Evolutionary conservation across 2,888 invertebrate genomes (phyloP).

Genomic region (Notodonta dromedarius): DNA sequence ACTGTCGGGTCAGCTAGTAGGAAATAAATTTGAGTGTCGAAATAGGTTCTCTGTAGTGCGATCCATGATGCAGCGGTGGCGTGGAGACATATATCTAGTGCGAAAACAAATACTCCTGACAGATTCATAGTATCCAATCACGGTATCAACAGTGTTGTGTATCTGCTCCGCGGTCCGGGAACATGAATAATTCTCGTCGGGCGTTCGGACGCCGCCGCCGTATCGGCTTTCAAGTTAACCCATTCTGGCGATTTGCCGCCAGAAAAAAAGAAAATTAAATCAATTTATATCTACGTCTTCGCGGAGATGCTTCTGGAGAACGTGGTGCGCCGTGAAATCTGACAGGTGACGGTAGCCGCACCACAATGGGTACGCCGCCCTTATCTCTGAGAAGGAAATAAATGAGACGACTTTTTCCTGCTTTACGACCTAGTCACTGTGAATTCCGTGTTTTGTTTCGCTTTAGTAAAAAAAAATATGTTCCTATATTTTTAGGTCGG

Average conservation of each 20-base stretch:
- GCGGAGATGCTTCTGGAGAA: constrained; percentile 30
- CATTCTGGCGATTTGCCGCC: constrained; percentile 21
- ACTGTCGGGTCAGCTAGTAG: no score
- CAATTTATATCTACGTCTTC: constrained; percentile 49
- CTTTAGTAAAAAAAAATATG: constrained; percentile 47
- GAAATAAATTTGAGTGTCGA: no score
- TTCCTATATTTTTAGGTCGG: constrained; percentile 35
- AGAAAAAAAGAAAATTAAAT: constrained; percentile 48
- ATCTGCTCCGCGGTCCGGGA: constrained; percentile 23
- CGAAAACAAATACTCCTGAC: constrained; percentile 31
- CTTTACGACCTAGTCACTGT: constrained; percentile 58
- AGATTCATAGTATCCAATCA: constrained; percentile 11
- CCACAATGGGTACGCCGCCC: constrained; percentile 63
- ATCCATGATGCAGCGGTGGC: constrained; percentile 8
- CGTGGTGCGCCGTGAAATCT: constrained; percentile 60
- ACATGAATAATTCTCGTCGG: constrained; percentile 44
- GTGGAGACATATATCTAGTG: constrained; percentile 22
- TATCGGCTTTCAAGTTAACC: constrained; percentile 28
- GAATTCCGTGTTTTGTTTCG: constrained; percentile 58
- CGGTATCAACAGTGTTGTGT: constrained; percentile 25
- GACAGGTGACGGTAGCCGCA: constrained; percentile 67
- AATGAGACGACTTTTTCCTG: constrained; percentile 71
- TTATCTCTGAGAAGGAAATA: constrained; percentile 75
- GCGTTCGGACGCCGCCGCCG: constrained; percentile 27
- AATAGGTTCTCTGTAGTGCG: no score